Conservation (phyloP, 1,140 invertebrate genomes). For the Nebria ingens region DNA sequence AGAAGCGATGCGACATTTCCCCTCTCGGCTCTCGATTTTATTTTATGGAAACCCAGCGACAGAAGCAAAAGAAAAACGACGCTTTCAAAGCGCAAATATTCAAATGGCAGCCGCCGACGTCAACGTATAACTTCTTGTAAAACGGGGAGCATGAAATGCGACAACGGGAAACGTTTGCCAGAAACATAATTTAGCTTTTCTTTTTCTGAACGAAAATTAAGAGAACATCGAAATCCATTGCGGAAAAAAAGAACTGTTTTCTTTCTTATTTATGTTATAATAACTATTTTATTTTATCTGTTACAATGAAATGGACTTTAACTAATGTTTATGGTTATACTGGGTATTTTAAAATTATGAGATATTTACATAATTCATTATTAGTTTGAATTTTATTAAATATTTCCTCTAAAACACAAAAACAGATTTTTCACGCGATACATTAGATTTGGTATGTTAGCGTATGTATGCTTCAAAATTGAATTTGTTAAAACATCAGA, state of each 20-base stretch:
- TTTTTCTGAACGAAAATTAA: not conserved
- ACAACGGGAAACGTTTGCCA: not conserved
- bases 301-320: too few species aligned
- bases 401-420: too few species aligned
- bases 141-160: not conserved
- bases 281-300: too few species aligned
- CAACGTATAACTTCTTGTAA: not conserved
- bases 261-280: not conserved
- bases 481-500: too few species aligned
- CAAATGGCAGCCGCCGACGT: slow-evolving; percentile 13
- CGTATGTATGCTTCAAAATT: too few species aligned
- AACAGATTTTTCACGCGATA: too few species aligned
- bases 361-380: too few species aligned
- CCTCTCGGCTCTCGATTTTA: slow-evolving; percentile 18
- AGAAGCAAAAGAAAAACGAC: slow-evolving; percentile 15
- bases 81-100: slow-evolving; percentile 12
- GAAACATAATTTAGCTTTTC: not conserved
- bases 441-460: too few species aligned
- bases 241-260: not conserved
- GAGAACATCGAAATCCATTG: not conserved
- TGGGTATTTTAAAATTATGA: too few species aligned
- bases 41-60: slow-evolving; percentile 11
- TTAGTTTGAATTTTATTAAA: too few species aligned
- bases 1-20: slow-evolving; percentile 13
- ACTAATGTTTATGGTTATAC: too few species aligned